Evolutionary conservation across 2,888 invertebrate genomes (phyloP).

Genomic region (Limnephilus auricula): DNA sequence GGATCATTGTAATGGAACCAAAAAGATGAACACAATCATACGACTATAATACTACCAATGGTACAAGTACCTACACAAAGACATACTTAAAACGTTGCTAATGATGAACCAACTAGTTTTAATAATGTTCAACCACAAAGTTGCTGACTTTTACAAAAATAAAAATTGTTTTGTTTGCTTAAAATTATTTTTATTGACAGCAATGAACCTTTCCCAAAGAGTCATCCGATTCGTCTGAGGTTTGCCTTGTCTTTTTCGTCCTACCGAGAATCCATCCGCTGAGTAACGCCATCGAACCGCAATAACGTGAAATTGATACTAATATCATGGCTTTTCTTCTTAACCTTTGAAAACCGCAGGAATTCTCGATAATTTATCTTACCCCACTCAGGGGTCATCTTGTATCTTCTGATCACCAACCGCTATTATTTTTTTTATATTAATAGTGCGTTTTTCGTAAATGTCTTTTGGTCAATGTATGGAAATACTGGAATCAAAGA

Average conservation of each 20-base stretch:
- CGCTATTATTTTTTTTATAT: too few relatives aligned
- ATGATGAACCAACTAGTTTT: too few relatives aligned
- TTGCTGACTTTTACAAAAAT: background rate
- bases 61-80: too few relatives aligned
- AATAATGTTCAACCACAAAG: background rate
- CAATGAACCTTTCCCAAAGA: background rate
- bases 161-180: background rate
- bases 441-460: background rate
- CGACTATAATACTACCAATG: too few relatives aligned
- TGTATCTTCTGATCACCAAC: background rate
- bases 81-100: too few relatives aligned
- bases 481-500: too few relatives aligned
- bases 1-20: too few relatives aligned
- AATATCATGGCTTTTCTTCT: background rate
- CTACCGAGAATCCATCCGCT: background rate
- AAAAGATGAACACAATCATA: too few relatives aligned
- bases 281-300: background rate
- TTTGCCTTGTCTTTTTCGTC: background rate
- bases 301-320: background rate
- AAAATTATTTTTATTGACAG: background rate
- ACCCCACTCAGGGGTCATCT: background rate
- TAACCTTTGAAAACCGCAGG: background rate
- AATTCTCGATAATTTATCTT: slow-evolving; percentile 2
- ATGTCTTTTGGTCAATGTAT: too few relatives aligned
- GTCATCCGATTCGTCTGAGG: background rate